Percentiles rank a stretch among this genome's conserved stretches.
Conservation (phyloP, 2,113 vertebrate genomes). For the Channa argus region DNA sequence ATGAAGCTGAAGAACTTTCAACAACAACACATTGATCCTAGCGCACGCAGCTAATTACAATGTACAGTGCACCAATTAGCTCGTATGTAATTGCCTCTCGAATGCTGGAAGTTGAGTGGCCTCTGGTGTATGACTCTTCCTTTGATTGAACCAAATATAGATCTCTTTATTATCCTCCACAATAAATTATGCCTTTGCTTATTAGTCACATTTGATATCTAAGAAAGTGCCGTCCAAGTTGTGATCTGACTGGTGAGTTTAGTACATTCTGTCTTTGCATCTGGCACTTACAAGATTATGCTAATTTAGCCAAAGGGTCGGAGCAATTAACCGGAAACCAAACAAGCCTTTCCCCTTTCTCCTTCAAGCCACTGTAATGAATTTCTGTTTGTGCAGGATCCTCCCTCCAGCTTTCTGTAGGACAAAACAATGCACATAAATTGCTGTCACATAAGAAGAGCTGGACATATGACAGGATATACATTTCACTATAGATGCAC, state of each 20-base stretch:
- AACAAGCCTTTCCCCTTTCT: slow-evolving; percentile 20
- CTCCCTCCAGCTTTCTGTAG: background rate
- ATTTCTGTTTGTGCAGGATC: background rate
- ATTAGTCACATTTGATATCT: slow-evolving; percentile 34
- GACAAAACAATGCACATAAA: background rate
- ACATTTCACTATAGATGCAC: background rate
- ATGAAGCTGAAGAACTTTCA: slow-evolving; percentile 21
- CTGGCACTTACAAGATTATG: slow-evolving; percentile 28
- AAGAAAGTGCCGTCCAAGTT: background rate
- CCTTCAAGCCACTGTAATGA: slow-evolving; percentile 23
- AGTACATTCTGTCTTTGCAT: slow-evolving; percentile 16
- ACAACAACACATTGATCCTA: slow-evolving; percentile 31
- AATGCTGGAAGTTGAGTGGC: slow-evolving; percentile 42
- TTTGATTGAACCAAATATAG: slow-evolving; percentile 47
- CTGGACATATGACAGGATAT: background rate
- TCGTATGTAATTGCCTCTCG: slow-evolving; percentile 51
- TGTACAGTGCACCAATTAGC: slow-evolving; percentile 47
- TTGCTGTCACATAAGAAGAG: background rate
- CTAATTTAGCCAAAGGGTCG: slow-evolving; percentile 28
- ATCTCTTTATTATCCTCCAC: slow-evolving; percentile 39
- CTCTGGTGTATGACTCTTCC: slow-evolving; percentile 37
- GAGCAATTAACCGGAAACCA: slow-evolving; percentile 24
- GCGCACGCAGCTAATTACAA: slow-evolving; percentile 48
- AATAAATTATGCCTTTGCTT: slow-evolving; percentile 27
- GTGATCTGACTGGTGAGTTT: background rate